Conservation (phyloP, 2,797 vertebrate species). For the Sparus aurata region DNA sequence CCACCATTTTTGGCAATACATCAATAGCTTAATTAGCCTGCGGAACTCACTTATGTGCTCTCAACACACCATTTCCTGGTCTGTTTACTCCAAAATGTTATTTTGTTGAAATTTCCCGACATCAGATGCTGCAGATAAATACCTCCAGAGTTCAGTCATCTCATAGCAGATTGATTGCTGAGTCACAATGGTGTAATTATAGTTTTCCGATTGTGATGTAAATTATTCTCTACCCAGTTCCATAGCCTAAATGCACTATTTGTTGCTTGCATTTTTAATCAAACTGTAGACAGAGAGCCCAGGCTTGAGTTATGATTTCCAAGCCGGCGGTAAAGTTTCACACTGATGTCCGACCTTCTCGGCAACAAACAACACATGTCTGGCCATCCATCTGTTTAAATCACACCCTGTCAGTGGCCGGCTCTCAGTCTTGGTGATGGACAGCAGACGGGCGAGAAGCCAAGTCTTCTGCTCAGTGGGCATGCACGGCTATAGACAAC, state of each 20-base stretch:
- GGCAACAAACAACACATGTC: conserved; percentile 76
- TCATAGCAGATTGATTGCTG: conserved; percentile 27
- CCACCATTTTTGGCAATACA: not conserved
- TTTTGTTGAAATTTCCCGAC: not conserved
- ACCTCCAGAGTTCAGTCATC: not conserved
- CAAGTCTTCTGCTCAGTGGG: conserved; percentile 69
- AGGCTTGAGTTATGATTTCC: conserved; percentile 60
- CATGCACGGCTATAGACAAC: conserved; percentile 56
- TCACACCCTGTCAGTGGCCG: conserved; percentile 77
- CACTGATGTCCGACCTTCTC: conserved; percentile 75
- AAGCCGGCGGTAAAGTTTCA: conserved; percentile 59
- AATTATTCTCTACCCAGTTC: conserved; percentile 34
- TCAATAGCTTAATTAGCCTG: not conserved
- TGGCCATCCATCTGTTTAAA: conserved; percentile 81
- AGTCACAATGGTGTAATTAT: conserved; percentile 41
- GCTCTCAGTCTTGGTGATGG: conserved; percentile 73
- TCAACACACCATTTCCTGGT: not conserved
- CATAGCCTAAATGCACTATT: conserved; percentile 44
- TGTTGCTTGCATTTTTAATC: conserved; percentile 51
- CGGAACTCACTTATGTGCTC: not conserved
- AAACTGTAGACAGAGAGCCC: conserved; percentile 28
- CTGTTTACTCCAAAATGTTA: conserved; percentile 6
- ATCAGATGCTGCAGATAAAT: not conserved
- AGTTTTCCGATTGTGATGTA: conserved; percentile 42
- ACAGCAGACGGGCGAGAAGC: conserved; percentile 68